Evolutionary conservation across 2,797 vertebrate genomes (phyloP), one percentile per base, ranked within the genome.

Genomic region (Trematomus bernacchii): DNA sequence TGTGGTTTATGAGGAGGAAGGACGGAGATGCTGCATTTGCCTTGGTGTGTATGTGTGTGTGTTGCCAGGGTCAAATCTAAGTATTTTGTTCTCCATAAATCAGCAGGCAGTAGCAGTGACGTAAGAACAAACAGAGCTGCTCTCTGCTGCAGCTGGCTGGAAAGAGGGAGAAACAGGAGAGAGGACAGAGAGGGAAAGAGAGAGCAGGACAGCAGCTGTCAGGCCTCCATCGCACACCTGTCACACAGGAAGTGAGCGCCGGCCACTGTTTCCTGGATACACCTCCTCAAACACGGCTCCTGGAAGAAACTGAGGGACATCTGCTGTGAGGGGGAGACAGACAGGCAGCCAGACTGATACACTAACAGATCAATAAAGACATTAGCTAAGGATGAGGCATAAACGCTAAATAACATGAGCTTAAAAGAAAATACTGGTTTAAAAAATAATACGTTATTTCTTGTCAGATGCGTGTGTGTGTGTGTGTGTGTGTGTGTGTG

Each of bases 241-340:
- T 95, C 94, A 94, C 90, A 93, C 94, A 95, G 95, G 95, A 96
- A 96, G 94, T 89, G 76, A 90, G 90, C 74, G 59, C 85, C 59
- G 89, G 93, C 91, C 92, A 90, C 89, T 84, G 94, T 93, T 96
- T 96, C 95, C 95, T 95, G 94, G 94, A 95, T 92, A 95, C 93
- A 88, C 90, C 93, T 94, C 92, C 93, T 93, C 91, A 94, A 93
- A 94, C 91, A 93, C 76, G 68, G 87, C 89, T 89, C 86, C 90
- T 90, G 91, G 79, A 90, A 85, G 88, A 84, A 82, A 80, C 42
- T 67, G 54, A 73, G 65, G 81, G 81, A 82, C 85, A 90, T 82
- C 87, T 91, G 88, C 79, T 76, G 66, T 44, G 76, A 84, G 72
- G 69, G 76, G 66, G 63, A 80, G 59, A 86, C 57, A 58, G 58